phyloP scores from a whole-genome alignment of 2,888 invertebrate genomes.

The Melinopterus prodromus region DNA sequence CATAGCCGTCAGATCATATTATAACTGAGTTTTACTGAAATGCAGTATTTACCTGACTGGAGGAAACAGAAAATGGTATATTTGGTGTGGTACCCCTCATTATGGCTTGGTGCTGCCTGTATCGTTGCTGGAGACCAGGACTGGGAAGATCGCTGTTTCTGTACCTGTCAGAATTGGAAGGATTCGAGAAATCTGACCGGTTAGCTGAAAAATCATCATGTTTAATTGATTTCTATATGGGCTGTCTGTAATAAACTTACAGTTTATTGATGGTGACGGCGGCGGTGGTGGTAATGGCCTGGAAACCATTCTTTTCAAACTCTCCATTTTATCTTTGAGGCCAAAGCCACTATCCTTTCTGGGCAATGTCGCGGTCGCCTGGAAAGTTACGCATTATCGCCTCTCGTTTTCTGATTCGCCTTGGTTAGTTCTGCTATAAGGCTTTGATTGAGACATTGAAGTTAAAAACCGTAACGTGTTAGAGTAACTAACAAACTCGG shows the following conservation, averaged over 20 bases:
- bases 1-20: neutral
- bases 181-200: slow-evolving; percentile 50
- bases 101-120: slow-evolving; percentile 66
- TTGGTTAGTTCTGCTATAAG: slow-evolving; percentile 39
- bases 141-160: slow-evolving; percentile 50
- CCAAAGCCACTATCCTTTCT: slow-evolving; percentile 54
- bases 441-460: slow-evolving; percentile 46
- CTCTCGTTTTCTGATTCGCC: slow-evolving; percentile 46
- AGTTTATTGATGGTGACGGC: slow-evolving; percentile 30
- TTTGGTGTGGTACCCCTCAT: slow-evolving; percentile 61
- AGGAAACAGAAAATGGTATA: slow-evolving; percentile 54
- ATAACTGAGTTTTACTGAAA: neutral
- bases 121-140: slow-evolving; percentile 64
- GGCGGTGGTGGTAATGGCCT: slow-evolving; percentile 68
- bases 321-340: slow-evolving; percentile 63
- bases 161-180: slow-evolving; percentile 47
- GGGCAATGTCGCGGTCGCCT: slow-evolving; percentile 48
- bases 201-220: slow-evolving; percentile 46
- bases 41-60: slow-evolving; percentile 51
- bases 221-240: neutral
- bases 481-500: neutral
- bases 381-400: slow-evolving; percentile 55
- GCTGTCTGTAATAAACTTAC: slow-evolving; percentile 22
- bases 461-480: neutral
- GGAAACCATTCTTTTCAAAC: slow-evolving; percentile 60